These are phyloP conservation scores for Conops quadrifasciatus DNA, from an alignment of 2,888 invertebrate genomes.

Conservation along the genomic window DNA sequence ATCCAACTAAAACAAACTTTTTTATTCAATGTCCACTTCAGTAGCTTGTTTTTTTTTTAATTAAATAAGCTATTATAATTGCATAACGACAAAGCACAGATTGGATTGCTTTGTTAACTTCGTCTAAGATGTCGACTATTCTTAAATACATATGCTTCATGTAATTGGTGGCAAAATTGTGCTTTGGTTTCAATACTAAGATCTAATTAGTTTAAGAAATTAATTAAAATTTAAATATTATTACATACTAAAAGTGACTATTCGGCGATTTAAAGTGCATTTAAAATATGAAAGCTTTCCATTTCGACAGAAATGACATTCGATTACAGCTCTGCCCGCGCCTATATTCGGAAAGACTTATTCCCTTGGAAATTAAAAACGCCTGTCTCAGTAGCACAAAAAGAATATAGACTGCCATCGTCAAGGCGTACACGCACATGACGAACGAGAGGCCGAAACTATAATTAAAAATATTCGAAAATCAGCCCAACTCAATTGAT, in stretches of 20 bases:
- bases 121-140: not conserved
- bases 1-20: not conserved
- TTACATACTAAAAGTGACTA: constrained; percentile 3
- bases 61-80: not conserved
- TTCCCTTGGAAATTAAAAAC: constrained; percentile 66
- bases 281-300: constrained; percentile 52
- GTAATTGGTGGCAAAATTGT: constrained; percentile 19
- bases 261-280: not conserved
- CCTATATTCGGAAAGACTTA: constrained; percentile 67
- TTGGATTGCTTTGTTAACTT: not conserved
- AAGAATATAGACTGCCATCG: constrained; percentile 66
- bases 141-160: not conserved
- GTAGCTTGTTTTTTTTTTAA: not conserved
- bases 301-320: constrained; percentile 51
- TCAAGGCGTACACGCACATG: constrained; percentile 67
- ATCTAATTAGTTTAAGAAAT: not conserved
- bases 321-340: constrained; percentile 53
- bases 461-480: constrained; percentile 39
- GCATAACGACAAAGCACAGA: not conserved
- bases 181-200: constrained; percentile 17
- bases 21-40: too few relatives aligned
- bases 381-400: constrained; percentile 66
- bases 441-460: constrained; percentile 70
- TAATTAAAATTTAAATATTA: not conserved
- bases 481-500: too few relatives aligned